Evolutionary conservation across 2,113 vertebrate species (phyloP), one percentile per base, ranked within the genome.

Genomic region (Rhipidura dahli): DNA sequence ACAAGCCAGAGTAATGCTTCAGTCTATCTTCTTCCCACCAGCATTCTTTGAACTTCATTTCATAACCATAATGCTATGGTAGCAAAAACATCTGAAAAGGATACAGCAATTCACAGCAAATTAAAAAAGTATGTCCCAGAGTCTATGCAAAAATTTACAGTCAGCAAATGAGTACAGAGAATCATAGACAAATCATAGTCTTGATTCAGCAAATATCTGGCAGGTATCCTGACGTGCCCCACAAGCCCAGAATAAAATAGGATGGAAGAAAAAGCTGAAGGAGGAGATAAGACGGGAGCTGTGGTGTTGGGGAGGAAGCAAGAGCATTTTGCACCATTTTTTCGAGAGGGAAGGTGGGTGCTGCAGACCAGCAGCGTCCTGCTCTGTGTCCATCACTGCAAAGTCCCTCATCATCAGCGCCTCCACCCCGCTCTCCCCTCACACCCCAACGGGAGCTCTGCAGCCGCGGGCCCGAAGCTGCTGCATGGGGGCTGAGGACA

Each of bases 41-140:
- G 30, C 30, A 4, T 90, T 90, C 86, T 96, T 93, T 87, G 75
- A 89, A 83, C 76, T 89, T 81, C 23, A 20, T 88, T 93, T 93
- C 89, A 95, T 95, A 96, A 84, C 61, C 59, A 45, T 93, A 94
- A 69, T 68, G 78, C 94, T 80, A 89, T 73, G 47, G 88, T 82
- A 95, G 91, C 87, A 95, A 94, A 96, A 95, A 83, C 80, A 75
- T 83, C 86, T 78, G 83, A 96, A 60, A 84, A 89, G 87, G 86
- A 82, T 84, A 77, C 60, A 83, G 89, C 57, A 65, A 63, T 76
- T 91, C 13, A 0, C 44, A 93, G 81, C 85, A 94, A 95, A 95
- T 94, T 93, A 70, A 81, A 95, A 93, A 95, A 89, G 49, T 59
- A 3, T 64, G 83, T 94, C 85, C 76, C 80, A 63, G 90, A 60